phyloP scores from a whole-genome alignment of 2,797 vertebrate species.

The Phrynocephalus guinanensis region DNA sequence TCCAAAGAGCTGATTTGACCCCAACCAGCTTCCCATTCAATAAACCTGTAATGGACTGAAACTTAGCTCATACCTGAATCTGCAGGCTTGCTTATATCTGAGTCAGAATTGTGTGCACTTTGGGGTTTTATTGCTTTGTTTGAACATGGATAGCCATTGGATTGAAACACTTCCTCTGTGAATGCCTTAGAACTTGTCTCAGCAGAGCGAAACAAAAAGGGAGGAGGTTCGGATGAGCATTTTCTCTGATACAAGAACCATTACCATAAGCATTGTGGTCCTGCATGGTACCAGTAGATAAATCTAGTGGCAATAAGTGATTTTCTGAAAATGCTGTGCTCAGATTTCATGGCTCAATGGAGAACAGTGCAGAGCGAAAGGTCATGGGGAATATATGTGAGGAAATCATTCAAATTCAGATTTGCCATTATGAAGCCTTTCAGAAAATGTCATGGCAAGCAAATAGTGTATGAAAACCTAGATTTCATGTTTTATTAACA shows the following conservation, averaged over 20 bases:
- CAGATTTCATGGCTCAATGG: conserved; percentile 51
- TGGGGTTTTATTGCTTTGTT: background rate
- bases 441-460: conserved; percentile 41
- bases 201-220: background rate
- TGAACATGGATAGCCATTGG: background rate
- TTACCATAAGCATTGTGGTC: conserved; percentile 6
- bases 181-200: background rate
- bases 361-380: conserved; percentile 50
- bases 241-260: background rate
- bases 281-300: conserved; percentile 6
- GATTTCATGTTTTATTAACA: conserved; percentile 38
- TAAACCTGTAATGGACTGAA: background rate
- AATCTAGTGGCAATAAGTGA: conserved; percentile 28
- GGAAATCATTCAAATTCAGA: conserved; percentile 45
- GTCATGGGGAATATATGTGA: conserved; percentile 38
- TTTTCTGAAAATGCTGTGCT: conserved; percentile 36
- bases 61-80: background rate
- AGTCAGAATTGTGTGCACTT: background rate
- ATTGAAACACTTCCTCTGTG: background rate
- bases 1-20: background rate
- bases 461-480: conserved; percentile 39
- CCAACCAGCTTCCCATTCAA: background rate
- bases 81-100: background rate
- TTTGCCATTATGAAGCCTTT: conserved; percentile 39
- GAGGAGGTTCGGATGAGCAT: background rate